Conservation (phyloP, 2,888 invertebrate genomes). For the Ophion costatus region DNA sequence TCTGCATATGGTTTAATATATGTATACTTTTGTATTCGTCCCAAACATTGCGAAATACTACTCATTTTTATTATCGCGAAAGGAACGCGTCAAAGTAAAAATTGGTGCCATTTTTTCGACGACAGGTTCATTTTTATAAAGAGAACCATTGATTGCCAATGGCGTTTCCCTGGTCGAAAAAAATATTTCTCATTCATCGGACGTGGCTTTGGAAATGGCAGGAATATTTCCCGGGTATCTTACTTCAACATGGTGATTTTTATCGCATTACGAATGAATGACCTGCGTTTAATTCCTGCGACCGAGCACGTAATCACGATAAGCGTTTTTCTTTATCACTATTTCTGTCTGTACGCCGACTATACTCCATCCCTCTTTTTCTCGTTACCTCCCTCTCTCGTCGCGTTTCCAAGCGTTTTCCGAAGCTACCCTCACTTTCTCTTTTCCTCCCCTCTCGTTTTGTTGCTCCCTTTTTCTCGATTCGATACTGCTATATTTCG, state of each 20-base stretch:
- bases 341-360: slow-evolving; percentile 35
- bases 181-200: too few relatives aligned
- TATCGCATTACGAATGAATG: slow-evolving; percentile 29
- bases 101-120: too few relatives aligned
- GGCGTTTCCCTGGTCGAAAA: not conserved
- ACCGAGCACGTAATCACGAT: slow-evolving; percentile 67
- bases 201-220: not conserved
- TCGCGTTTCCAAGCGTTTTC: slow-evolving; percentile 58
- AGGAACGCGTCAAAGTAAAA: too few relatives aligned
- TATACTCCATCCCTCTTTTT: slow-evolving; percentile 63
- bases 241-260: not conserved
- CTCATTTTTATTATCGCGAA: too few relatives aligned
- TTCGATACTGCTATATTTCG: slow-evolving; percentile 78
- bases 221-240: not conserved
- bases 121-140: too few relatives aligned
- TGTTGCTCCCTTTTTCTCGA: slow-evolving; percentile 49
- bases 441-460: slow-evolving; percentile 51
- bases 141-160: not conserved
- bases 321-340: slow-evolving; percentile 61
- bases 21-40: too few relatives aligned
- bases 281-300: slow-evolving; percentile 33
- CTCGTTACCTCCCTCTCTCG: slow-evolving; percentile 61
- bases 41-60: too few relatives aligned
- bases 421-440: slow-evolving; percentile 55
- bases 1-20: too few relatives aligned